A percentile compares a stretch with the other conserved stretches of the same genome.
Conservation (phyloP, 2,113 vertebrate species). For the Calyptomena viridis region DNA sequence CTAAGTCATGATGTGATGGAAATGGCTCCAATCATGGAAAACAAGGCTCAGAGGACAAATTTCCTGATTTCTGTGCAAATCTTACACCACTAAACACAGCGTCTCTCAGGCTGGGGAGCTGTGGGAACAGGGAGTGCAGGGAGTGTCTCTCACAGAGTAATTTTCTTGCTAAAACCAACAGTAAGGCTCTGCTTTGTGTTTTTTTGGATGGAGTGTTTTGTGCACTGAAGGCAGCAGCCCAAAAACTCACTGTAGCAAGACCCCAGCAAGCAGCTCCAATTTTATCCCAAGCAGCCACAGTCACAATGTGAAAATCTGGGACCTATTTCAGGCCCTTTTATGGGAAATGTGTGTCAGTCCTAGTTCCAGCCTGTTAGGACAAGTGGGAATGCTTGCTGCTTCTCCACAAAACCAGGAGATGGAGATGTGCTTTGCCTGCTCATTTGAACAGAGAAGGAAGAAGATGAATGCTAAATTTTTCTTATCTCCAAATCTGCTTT, state of each 20-base stretch:
- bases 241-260: neutral
- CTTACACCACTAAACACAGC: fast-evolving
- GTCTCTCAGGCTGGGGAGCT: neutral
- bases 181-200: neutral
- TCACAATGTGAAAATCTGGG: neutral
- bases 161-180: neutral
- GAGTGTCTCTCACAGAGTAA: fast-evolving
- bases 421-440: neutral
- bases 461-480: neutral
- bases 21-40: neutral
- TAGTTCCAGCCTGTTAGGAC: neutral
- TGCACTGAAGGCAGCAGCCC: neutral
- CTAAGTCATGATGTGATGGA: neutral
- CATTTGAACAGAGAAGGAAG: neutral
- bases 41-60: fast-evolving
- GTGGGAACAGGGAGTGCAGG: neutral
- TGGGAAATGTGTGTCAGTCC: neutral
- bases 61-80: neutral
- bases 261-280: neutral
- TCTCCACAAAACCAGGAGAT: neutral
- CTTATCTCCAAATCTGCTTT: neutral
- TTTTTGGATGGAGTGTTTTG: neutral
- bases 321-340: neutral
- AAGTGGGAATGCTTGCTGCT: neutral
- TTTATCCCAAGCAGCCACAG: neutral